phyloP scores from a whole-genome alignment of 2,888 invertebrate genomes.

The Rhyacophila evoluta region DNA sequence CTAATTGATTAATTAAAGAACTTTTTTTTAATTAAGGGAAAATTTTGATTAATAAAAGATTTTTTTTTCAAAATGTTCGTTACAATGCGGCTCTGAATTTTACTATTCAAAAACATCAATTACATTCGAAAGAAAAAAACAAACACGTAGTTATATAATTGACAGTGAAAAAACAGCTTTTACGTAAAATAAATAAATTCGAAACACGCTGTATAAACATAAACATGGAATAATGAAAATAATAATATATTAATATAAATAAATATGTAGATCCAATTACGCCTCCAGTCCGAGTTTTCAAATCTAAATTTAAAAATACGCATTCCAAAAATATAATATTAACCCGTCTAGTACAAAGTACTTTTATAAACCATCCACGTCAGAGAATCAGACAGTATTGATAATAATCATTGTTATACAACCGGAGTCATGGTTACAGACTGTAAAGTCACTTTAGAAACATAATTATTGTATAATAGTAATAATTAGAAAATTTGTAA shows the following conservation, averaged over 20 bases:
- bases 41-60: no score
- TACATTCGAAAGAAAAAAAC: not conserved
- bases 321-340: slow-evolving; percentile 8
- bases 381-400: no score
- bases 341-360: no score
- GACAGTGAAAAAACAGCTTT: slow-evolving; percentile 2
- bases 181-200: slow-evolving; percentile 19
- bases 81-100: not conserved
- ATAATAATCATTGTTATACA: no score
- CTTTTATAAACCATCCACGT: no score
- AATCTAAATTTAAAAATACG: slow-evolving; percentile 37
- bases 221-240: slow-evolving; percentile 14
- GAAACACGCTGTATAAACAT: not conserved
- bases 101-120: not conserved
- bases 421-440: no score
- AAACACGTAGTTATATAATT: not conserved
- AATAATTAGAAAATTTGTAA: no score
- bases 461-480: no score
- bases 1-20: no score
- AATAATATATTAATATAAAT: slow-evolving; percentile 32
- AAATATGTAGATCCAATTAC: slow-evolving; percentile 41
- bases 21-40: no score
- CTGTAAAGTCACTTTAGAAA: no score
- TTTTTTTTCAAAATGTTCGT: no score
- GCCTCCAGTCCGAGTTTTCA: slow-evolving; percentile 37